phyloP scores from a whole-genome alignment of 92 coral and sea anemone genomes.

The Phenganax subtilis region DNA sequence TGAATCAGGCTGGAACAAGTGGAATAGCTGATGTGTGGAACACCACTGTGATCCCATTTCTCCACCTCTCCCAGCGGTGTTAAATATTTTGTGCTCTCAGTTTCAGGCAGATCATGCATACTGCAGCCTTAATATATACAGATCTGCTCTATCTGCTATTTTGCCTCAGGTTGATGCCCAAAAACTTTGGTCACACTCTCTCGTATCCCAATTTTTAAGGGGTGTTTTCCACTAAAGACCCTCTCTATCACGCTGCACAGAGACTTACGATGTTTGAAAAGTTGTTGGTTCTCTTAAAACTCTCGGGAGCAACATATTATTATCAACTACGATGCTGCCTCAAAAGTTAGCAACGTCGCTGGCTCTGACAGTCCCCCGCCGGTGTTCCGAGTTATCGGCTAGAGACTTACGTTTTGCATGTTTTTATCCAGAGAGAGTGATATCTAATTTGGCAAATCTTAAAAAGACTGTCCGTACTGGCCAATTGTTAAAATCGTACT shows the following conservation, averaged over 20 bases:
- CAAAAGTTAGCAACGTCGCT: constrained; percentile 1
- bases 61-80: constrained; percentile 28
- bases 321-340: constrained; percentile 2
- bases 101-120: constrained; percentile 27
- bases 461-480: not conserved
- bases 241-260: constrained; percentile 12
- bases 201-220: constrained; percentile 16
- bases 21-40: constrained; percentile 34
- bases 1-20: constrained; percentile 32
- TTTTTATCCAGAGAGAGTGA: not conserved
- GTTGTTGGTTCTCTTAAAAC: constrained; percentile 1
- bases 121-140: constrained; percentile 4
- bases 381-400: not conserved
- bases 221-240: constrained; percentile 15
- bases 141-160: constrained; percentile 37
- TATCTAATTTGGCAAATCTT: not conserved
- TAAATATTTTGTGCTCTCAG: constrained; percentile 4
- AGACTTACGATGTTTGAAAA: constrained; percentile 22
- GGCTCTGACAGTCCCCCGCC: not conserved
- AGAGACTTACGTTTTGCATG: not conserved
- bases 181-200: constrained; percentile 30
- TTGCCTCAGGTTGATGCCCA: constrained; percentile 19
- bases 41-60: constrained; percentile 36
- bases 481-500: not conserved
- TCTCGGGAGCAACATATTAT: not conserved